Evolutionary conservation across 2,888 invertebrate species (phyloP).

Genomic region (Oligia latruncula): DNA sequence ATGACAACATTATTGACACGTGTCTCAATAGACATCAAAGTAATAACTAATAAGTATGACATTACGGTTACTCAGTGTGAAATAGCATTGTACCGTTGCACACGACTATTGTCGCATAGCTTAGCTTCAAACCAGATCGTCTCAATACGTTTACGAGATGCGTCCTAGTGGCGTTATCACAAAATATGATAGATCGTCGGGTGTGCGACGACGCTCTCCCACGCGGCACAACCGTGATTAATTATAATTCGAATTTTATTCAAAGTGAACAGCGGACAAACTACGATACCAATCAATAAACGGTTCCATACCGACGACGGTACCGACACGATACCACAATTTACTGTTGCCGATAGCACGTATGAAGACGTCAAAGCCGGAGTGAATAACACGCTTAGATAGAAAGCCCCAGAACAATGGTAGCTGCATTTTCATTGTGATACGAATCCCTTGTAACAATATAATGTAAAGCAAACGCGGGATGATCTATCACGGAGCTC

Average conservation of each 20-base stretch:
- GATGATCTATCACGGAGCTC: conserved; percentile 69
- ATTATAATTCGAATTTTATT: conserved; percentile 91
- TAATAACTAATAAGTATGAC: conserved; percentile 53
- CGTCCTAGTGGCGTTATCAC: conserved; percentile 89
- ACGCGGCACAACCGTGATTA: conserved; percentile 88
- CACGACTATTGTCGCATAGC: conserved; percentile 80
- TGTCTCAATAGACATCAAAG: conserved; percentile 64
- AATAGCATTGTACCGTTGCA: conserved; percentile 78
- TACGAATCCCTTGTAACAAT: conserved; percentile 75
- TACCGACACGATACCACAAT: conserved; percentile 89
- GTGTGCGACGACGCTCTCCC: conserved; percentile 87
- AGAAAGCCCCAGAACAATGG: conserved; percentile 84
- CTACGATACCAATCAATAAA: conserved; percentile 90
- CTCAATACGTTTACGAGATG: conserved; percentile 86
- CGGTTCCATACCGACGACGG: conserved; percentile 89
- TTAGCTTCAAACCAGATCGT: conserved; percentile 81
- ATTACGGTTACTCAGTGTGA: conserved; percentile 66
- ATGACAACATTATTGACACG: conserved; percentile 62
- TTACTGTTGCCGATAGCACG: conserved; percentile 86
- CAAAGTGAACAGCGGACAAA: conserved; percentile 90
- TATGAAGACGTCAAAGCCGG: conserved; percentile 88
- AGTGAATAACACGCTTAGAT: conserved; percentile 83
- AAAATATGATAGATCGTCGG: conserved; percentile 90
- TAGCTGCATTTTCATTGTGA: conserved; percentile 82
- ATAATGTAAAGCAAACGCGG: conserved; percentile 71